These are phyloP conservation scores for Tenthredo livida DNA, from an alignment of 2,888 invertebrate genomes.

Conservation along the genomic window DNA sequence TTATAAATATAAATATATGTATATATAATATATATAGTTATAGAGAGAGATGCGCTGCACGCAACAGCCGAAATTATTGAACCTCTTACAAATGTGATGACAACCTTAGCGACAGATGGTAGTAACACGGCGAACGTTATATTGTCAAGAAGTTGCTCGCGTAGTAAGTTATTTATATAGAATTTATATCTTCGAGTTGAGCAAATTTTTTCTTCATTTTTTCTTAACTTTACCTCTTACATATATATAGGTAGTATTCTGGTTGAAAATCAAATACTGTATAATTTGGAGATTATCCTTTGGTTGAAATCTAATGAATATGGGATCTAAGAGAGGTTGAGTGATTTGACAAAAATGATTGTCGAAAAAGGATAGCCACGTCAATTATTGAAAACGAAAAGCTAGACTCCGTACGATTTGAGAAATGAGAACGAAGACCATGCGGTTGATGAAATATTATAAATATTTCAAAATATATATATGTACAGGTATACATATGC, in stretches of 20 bases:
- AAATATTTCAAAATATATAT: too few relatives aligned
- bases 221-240: background rate
- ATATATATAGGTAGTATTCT: background rate
- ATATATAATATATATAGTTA: background rate
- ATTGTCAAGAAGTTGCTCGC: background rate
- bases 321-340: too few relatives aligned
- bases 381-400: too few relatives aligned
- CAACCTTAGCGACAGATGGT: slow-evolving; percentile 17
- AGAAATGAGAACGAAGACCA: background rate
- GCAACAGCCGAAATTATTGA: slow-evolving; percentile 28
- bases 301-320: background rate
- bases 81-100: slow-evolving; percentile 19
- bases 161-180: background rate
- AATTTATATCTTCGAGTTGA: background rate
- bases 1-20: background rate
- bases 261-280: background rate
- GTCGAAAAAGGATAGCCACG: background rate
- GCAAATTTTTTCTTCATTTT: background rate
- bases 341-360: background rate
- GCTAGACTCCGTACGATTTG: background rate
- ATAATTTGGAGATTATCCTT: background rate
- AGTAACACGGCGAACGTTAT: slow-evolving; percentile 12
- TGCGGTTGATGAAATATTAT: background rate
- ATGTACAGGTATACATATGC: background rate
- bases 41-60: slow-evolving; percentile 5